Evolutionary conservation across 2,797 vertebrate species (phyloP).

Genomic region (Spondyliosoma cantharus): DNA sequence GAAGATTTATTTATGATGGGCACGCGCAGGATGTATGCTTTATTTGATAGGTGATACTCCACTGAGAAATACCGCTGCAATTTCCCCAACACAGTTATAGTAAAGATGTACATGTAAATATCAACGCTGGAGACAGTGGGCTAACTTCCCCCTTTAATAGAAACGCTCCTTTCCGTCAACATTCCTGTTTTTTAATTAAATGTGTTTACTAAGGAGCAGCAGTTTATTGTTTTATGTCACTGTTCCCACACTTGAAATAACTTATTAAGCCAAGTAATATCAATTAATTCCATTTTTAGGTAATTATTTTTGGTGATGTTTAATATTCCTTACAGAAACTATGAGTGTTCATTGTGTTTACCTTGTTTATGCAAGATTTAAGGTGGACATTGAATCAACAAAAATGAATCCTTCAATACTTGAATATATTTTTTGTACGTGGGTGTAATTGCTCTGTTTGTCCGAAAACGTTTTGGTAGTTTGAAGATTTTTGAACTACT

Average conservation of each 20-base stretch:
- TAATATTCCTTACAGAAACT: conserved; percentile 3
- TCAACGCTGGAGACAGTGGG: conserved; percentile 41
- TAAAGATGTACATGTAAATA: conserved; percentile 64
- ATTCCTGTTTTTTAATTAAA: conserved; percentile 47
- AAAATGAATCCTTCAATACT: conserved; percentile 41
- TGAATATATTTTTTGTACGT: conserved; percentile 62
- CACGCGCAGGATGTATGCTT: conserved; percentile 59
- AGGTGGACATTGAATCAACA: conserved; percentile 19
- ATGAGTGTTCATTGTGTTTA: conserved; percentile 20
- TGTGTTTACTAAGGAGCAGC: conserved; percentile 34
- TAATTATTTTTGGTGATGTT: conserved; percentile 8
- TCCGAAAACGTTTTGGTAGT: conserved; percentile 36
- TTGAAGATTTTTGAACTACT: conserved; percentile 22
- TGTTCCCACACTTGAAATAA: conserved; percentile 48
- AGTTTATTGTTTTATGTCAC: conserved; percentile 42
- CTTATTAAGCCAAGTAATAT: conserved; percentile 28
- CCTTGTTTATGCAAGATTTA: conserved; percentile 36
- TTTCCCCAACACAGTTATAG: conserved; percentile 30
- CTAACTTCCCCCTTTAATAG: conserved; percentile 17
- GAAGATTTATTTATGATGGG: conserved; percentile 78
- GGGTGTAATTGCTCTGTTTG: conserved; percentile 47
- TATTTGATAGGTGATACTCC: conserved; percentile 48
- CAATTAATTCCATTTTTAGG: conserved; percentile 21
- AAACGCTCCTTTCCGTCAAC: conserved; percentile 44
- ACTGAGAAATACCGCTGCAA: conserved; percentile 39